These are phyloP conservation scores for Pagetopsis macropterus DNA, from an alignment of 2,797 vertebrate species.

Conservation along the genomic window DNA sequence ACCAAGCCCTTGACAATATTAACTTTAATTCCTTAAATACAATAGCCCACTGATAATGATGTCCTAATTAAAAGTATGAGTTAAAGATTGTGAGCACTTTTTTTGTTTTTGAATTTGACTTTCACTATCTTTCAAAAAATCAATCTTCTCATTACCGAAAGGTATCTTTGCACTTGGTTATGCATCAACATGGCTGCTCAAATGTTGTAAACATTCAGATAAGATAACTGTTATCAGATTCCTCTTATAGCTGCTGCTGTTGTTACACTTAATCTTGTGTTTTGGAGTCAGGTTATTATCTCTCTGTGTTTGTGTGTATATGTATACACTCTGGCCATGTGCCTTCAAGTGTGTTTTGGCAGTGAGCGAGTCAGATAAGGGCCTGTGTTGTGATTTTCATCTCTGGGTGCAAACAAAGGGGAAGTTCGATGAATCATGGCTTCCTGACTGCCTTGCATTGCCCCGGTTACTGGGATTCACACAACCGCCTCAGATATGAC, in stretches of 20 bases:
- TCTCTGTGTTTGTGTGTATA: constrained; percentile 29
- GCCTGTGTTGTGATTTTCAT: constrained; percentile 69
- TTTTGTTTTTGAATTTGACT: not conserved
- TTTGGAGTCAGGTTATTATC: constrained; percentile 39
- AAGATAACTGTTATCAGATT: constrained; percentile 23
- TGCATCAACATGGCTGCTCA: not conserved
- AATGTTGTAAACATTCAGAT: constrained; percentile 3
- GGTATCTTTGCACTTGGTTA: constrained; percentile 1
- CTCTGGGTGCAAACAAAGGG: constrained; percentile 56
- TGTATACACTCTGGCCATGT: constrained; percentile 30
- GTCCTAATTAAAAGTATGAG: not conserved
- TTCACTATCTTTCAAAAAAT: not conserved
- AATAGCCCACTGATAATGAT: not conserved
- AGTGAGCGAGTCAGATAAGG: constrained; percentile 61
- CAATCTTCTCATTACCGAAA: not conserved
- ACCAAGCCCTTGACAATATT: not conserved
- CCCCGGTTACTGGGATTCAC: constrained; percentile 26
- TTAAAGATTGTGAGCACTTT: not conserved
- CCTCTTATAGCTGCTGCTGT: not conserved
- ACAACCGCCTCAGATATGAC: not conserved
- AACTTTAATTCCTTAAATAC: not conserved
- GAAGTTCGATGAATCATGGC: constrained; percentile 68
- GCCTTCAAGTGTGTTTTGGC: constrained; percentile 65
- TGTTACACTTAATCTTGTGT: constrained; percentile 11
- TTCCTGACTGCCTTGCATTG: constrained; percentile 57